Conservation (phyloP, 2,113 vertebrate genomes). For the Thinocorus orbignyianus region DNA sequence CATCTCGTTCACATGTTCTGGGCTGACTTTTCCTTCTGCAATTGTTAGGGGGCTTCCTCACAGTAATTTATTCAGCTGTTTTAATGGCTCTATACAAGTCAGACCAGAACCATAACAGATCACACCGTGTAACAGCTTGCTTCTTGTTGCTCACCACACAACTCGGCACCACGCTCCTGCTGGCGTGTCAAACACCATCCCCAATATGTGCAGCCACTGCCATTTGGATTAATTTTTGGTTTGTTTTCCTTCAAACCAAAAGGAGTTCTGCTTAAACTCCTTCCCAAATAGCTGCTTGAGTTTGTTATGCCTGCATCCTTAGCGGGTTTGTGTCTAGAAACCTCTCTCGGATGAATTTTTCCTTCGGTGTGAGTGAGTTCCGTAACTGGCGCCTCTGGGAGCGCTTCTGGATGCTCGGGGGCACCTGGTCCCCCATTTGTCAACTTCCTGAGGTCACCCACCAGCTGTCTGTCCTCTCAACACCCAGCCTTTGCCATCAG, state of each 20-base stretch:
- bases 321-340: slow-evolving; percentile 50
- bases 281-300: neutral
- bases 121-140: neutral
- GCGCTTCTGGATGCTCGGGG: slow-evolving; percentile 58
- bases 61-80: neutral
- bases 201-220: accelerated
- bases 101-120: neutral
- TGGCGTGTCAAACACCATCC: neutral
- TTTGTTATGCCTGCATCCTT: neutral
- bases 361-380: slow-evolving; percentile 68
- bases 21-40: neutral
- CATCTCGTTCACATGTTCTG: accelerated
- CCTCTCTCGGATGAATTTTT: slow-evolving; percentile 76
- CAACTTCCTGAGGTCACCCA: slow-evolving; percentile 81
- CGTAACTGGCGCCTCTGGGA: slow-evolving; percentile 54
- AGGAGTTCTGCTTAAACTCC: neutral
- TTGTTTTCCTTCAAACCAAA: neutral
- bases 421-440: slow-evolving; percentile 86
- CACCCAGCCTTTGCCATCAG: slow-evolving; percentile 70
- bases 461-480: slow-evolving; percentile 87
- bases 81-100: neutral
- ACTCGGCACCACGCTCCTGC: neutral
- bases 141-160: neutral
- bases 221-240: neutral
- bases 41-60: neutral